Base-by-base conservation (phyloP, 2,797 vertebrate species). In the Falco peregrinus region DNA sequence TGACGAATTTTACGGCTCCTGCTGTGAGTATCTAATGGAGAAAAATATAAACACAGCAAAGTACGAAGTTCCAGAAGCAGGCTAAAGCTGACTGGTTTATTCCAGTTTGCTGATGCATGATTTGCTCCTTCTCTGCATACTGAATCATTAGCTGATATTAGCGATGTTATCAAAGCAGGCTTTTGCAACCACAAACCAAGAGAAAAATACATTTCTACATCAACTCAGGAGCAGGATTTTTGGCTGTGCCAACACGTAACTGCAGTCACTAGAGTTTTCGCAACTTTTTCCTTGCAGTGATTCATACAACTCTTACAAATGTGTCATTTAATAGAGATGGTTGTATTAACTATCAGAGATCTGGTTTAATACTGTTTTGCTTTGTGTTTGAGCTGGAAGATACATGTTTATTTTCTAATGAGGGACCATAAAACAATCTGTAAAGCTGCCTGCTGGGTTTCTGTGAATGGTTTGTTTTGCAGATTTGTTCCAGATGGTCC, bases 401-500 rank as follows among this genome's bases (percentile, higher is more conserved):
- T 85, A 11, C 3, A 25, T 79, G 41, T 83, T 95, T 92, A 68
- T 95, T 90, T 85, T 65, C 78, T 92, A 84, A 81, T 77, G 61
- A 94, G 93, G 71, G 70, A 71, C 68, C 3, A 0, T 53, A 69
- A 37, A 89, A 33, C 60, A 80, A 41, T 68, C 71, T 16, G 0
- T 75, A 47, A 24, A 85, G 65, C 75, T 93, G 86, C 78, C 89
- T 89, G 71, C 88, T 87, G 92, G 37, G 64, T 92, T 92, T 85
- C 86, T 89, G 33, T 69, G 75, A 93, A 78, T 56, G 81, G 53
- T 92, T 92, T 96, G 28, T 60, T 94, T 87, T 5, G 0, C 64
- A 92, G 90, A 94, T 87, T 90, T 93, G 70, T 92, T 95, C 71
- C 94, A 92, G 86, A 61, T 95, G 86, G 60, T 18, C 43, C 20